These are phyloP conservation scores for Scomber scombrus DNA, from an alignment of 2,113 vertebrate species.

Conservation along the genomic window DNA sequence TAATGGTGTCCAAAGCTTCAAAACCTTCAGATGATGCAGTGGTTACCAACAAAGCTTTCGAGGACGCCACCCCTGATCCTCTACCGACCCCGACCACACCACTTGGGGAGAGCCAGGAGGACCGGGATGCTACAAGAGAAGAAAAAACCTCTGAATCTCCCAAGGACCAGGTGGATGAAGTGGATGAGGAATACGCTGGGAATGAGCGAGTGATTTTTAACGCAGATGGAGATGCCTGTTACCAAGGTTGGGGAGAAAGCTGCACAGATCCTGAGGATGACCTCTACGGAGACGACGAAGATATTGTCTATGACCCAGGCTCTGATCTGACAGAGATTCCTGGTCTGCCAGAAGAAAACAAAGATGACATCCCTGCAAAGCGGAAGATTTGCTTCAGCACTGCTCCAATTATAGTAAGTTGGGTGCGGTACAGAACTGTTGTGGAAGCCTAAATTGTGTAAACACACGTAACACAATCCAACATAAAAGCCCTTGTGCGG, in stretches of 20 bases:
- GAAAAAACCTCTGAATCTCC: constrained; percentile 55
- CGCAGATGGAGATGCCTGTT: constrained; percentile 91
- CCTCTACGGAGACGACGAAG: constrained; percentile 93
- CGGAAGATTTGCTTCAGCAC: constrained; percentile 96
- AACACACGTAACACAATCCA: constrained; percentile 44
- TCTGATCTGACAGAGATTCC: constrained; percentile 91
- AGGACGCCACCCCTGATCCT: constrained; percentile 52
- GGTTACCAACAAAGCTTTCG: constrained; percentile 44
- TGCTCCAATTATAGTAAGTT: constrained; percentile 93
- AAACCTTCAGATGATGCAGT: constrained; percentile 54
- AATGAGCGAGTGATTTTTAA: constrained; percentile 85
- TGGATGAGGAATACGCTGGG: constrained; percentile 80
- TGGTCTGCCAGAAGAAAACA: constrained; percentile 92
- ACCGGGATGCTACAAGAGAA: constrained; percentile 48
- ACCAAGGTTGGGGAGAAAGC: constrained; percentile 94
- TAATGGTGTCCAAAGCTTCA: constrained; percentile 53
- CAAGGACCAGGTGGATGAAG: constrained; percentile 68
- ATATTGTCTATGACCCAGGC: constrained; percentile 91
- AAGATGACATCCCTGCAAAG: constrained; percentile 91
- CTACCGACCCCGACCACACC: constrained; percentile 17
- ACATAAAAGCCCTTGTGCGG: constrained; percentile 51
- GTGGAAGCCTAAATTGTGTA: constrained; percentile 37
- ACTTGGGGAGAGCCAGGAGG: constrained; percentile 46
- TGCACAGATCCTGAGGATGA: constrained; percentile 93
- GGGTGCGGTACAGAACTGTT: constrained; percentile 20